Base-by-base conservation (phyloP, 1,140 invertebrate genomes). In the Euschistus heros region DNA sequence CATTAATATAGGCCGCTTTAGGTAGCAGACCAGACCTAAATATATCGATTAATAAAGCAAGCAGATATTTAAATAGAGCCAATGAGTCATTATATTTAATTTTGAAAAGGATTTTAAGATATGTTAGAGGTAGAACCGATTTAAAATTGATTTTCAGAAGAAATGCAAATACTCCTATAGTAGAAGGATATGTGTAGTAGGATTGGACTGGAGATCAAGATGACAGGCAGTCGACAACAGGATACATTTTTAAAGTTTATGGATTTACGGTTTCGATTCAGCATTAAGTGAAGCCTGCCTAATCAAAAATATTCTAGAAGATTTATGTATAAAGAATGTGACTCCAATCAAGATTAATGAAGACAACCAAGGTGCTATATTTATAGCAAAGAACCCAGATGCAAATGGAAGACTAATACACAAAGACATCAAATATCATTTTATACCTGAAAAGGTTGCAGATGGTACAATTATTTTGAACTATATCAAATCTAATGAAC, bases 221-320 rank as follows among this genome's bases (percentile, higher is more conserved):
- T 47, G 46, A 47, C 15, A 5, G 67, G 61, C 59, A 67, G 33
- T 69, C 67, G 24, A 71, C 62, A 13, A 47, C 70, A 7, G 72
- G 72, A 27, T 72, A 67, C 66, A 61, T 68, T 3, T 67, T 68
- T 61, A 44, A 63, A 18, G 26, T 71, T 0, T 63, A 33, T 47
- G 64, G 65, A 26, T 59, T 61, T 20, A 20, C 65, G 4, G 65
- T 72, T 26, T 63, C 69, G 46, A 46, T 44, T 22, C 64, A 22
- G 71, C 61, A 24, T 47, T 65, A 7, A 42, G 60, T 61, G 64
- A 64, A 62, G 26, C 26, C 18, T 27, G 5, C 6, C 26, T 18
- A 17, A 37, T 62, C 8, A 18, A 24, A 2, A 37, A 62, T 18
- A 20, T 62, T 22, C 27, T 62, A 27, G 17, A 30, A 33, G 24